Evolutionary conservation across 2,113 vertebrate species (phyloP).

Genomic region (Callospermophilus lateralis): DNA sequence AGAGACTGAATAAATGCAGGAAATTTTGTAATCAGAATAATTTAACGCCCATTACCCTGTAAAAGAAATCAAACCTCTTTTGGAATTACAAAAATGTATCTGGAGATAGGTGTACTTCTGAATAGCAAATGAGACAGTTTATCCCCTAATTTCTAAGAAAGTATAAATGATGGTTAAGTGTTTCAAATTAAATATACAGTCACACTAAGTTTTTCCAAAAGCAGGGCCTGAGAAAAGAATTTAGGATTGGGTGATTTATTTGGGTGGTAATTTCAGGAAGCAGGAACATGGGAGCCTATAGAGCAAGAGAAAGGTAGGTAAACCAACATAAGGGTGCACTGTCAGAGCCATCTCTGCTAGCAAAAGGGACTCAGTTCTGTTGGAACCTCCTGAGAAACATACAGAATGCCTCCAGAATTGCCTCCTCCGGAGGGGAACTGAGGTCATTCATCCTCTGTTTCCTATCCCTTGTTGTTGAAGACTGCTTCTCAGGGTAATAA

Average conservation of each 20-base stretch:
- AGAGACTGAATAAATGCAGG: neutral
- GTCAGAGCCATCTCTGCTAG: neutral
- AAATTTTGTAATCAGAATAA: neutral
- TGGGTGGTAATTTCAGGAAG: neutral
- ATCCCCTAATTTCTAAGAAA: neutral
- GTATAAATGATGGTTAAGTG: neutral
- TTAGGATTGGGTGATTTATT: neutral
- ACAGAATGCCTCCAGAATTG: neutral
- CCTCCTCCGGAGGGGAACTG: neutral
- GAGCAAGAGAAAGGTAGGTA: neutral
- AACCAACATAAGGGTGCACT: neutral
- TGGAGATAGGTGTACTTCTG: neutral
- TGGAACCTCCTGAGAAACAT: neutral
- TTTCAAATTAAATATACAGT: neutral
- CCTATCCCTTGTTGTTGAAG: neutral
- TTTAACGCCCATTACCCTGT: neutral
- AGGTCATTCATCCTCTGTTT: neutral
- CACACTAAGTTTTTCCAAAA: neutral
- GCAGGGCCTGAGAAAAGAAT: neutral
- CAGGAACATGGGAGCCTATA: neutral
- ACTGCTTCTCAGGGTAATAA: too few relatives aligned
- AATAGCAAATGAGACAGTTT: neutral
- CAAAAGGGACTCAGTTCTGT: neutral
- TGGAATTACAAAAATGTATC: neutral
- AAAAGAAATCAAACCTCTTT: neutral